Conservation (phyloP, 2,888 invertebrate species). For the Sinodicranocentrus sp. region DNA sequence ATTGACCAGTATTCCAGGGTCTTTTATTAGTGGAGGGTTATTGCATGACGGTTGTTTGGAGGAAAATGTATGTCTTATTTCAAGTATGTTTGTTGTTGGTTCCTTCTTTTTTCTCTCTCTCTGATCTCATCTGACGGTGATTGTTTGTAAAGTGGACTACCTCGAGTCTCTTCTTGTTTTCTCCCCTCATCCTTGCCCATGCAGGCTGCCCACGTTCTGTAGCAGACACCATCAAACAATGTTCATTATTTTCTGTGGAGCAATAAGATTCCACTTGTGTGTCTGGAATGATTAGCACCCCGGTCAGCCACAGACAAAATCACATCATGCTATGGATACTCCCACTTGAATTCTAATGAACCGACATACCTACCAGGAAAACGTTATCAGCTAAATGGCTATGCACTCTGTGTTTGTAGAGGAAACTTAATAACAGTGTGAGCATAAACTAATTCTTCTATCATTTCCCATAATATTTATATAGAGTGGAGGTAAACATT, state of each 20-base stretch:
- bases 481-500: too few relatives aligned
- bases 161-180: conserved; percentile 12
- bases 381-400: too few relatives aligned
- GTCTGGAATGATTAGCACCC: conserved; percentile 61
- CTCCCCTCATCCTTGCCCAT: conserved; percentile 12
- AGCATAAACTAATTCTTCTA: too few relatives aligned
- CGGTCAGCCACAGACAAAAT: conserved; percentile 56
- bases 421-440: too few relatives aligned
- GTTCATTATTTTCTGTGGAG: conserved; percentile 29
- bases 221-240: not conserved
- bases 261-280: conserved; percentile 48
- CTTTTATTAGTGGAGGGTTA: too few relatives aligned
- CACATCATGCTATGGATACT: conserved; percentile 45
- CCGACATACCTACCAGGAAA: not conserved
- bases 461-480: too few relatives aligned
- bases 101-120: not conserved
- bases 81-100: not conserved
- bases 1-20: too few relatives aligned
- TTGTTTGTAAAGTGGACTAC: conserved; percentile 33
- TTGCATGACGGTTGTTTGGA: not conserved
- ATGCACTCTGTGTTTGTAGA: too few relatives aligned
- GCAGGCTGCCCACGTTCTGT: conserved; percentile 5
- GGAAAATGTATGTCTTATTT: too few relatives aligned
- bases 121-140: conserved; percentile 12
- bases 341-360: conserved; percentile 58